Conservation (phyloP, 2,113 vertebrate species). For the Tupaia tana region DNA sequence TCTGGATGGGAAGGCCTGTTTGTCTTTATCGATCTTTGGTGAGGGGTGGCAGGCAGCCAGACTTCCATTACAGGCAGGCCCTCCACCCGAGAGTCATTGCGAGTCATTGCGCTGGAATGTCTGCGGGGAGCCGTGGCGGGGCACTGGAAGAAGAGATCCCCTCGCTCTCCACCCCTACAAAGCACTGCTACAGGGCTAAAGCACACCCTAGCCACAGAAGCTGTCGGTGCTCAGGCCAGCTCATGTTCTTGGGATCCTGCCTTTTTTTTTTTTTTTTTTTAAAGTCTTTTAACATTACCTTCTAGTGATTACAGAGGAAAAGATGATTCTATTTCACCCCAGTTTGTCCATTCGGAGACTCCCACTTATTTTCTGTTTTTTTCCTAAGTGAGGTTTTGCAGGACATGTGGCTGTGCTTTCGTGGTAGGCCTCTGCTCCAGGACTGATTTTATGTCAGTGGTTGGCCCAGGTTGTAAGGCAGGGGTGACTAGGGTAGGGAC, state of each 20-base stretch:
- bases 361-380: background rate
- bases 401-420: background rate
- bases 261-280: no score
- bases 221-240: fast-evolving
- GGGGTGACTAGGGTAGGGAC: background rate
- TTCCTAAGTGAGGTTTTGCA: background rate
- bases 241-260: no score
- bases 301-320: background rate
- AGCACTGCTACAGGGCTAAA: background rate
- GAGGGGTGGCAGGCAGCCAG: slow-evolving; percentile 71
- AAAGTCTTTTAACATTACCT: background rate
- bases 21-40: slow-evolving; percentile 75
- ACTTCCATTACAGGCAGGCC: slow-evolving; percentile 40
- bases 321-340: background rate
- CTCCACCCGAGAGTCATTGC: slow-evolving; percentile 33
- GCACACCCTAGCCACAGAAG: background rate
- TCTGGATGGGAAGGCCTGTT: slow-evolving; percentile 80
- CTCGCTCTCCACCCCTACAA: background rate
- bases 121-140: slow-evolving; percentile 34
- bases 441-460: background rate
- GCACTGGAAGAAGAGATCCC: background rate
- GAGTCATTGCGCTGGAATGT: slow-evolving; percentile 43
- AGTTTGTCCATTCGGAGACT: background rate
- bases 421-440: background rate
- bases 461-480: background rate